Percentiles rank a stretch among this genome's conserved stretches.
Evolutionary conservation across 2,888 invertebrate genomes (phyloP).

Genomic region (Idaea biselata): DNA sequence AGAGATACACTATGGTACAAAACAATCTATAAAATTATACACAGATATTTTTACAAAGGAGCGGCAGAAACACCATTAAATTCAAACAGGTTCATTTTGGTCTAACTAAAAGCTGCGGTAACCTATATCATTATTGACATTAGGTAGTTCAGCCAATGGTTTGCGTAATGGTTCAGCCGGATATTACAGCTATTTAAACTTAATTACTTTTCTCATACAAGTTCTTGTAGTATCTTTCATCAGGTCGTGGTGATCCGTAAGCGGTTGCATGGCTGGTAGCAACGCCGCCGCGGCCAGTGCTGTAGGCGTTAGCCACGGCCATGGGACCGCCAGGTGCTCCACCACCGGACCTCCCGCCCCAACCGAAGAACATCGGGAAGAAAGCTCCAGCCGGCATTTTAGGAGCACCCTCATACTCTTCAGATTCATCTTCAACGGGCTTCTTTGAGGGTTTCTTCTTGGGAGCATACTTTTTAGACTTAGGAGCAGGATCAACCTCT

Average conservation of each 20-base stretch:
- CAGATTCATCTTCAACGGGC: slow-evolving; percentile 69
- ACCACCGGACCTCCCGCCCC: slow-evolving; percentile 61
- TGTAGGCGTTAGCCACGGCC: slow-evolving; percentile 87
- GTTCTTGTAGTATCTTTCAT: slow-evolving; percentile 44
- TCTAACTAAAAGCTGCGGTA: neutral
- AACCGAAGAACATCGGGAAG: slow-evolving; percentile 85
- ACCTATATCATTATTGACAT: neutral
- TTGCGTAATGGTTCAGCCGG: neutral
- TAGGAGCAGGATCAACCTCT: slow-evolving; percentile 54
- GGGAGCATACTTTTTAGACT: slow-evolving; percentile 48
- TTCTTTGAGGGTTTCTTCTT: slow-evolving; percentile 65
- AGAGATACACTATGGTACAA: neutral
- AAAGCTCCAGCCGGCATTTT: slow-evolving; percentile 79
- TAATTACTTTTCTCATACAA: slow-evolving; percentile 38
- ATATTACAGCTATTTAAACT: slow-evolving; percentile 32
- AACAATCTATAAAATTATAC: neutral
- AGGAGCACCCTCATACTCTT: slow-evolving; percentile 72
- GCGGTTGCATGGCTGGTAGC: slow-evolving; percentile 87
- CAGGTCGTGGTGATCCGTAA: slow-evolving; percentile 82
- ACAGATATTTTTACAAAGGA: neutral
- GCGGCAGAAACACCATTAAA: neutral
- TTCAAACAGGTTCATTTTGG: neutral
- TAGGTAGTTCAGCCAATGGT: no score
- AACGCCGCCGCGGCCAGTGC: slow-evolving; percentile 85
- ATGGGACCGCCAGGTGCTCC: slow-evolving; percentile 82